These are phyloP conservation scores for Tigriopus californicus DNA, from an alignment of 2,888 invertebrate genomes.

Conservation along the genomic window DNA sequence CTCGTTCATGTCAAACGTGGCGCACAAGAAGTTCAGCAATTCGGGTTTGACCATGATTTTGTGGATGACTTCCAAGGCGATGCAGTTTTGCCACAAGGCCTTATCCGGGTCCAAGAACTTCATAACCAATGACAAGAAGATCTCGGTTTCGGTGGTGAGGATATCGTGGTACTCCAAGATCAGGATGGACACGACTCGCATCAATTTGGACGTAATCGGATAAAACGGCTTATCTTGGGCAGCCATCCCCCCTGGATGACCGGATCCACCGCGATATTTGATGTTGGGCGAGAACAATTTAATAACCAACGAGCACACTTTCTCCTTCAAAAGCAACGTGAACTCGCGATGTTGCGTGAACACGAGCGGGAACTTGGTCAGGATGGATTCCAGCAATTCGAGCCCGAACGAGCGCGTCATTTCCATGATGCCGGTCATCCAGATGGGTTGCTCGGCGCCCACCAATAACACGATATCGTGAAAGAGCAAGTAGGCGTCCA, in stretches of 20 bases:
- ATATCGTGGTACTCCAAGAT: conserved; percentile 70
- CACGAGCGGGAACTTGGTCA: conserved; percentile 63
- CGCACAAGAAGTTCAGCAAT: conserved; percentile 72
- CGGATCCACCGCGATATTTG: conserved; percentile 50
- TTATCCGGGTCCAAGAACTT: conserved; percentile 95
- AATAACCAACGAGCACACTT: conserved; percentile 94
- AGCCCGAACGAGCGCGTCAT: conserved; percentile 93
- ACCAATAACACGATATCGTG: conserved; percentile 91
- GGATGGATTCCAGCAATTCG: conserved; percentile 78
- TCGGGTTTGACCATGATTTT: conserved; percentile 77
- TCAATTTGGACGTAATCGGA: conserved; percentile 83
- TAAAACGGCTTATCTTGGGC: conserved; percentile 74
- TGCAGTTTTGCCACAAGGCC: conserved; percentile 82
- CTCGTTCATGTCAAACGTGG: conserved; percentile 74
- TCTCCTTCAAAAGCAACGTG: conserved; percentile 35
- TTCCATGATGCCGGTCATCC: conserved; percentile 87
- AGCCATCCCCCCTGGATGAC: conserved; percentile 27
- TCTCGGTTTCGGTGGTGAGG: conserved; percentile 91
- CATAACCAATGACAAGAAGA: conserved; percentile 85
- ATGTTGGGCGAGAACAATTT: conserved; percentile 94
- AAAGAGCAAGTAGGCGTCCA: conserved; percentile 84
- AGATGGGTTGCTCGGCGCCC: conserved; percentile 86
- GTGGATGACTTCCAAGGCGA: conserved; percentile 87
- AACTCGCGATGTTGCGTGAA: conserved; percentile 44
- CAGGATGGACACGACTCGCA: conserved; percentile 76